Evolutionary conservation across 2,888 invertebrate genomes (phyloP), one percentile per base, ranked within the genome.

Genomic region (Theretra japonica): DNA sequence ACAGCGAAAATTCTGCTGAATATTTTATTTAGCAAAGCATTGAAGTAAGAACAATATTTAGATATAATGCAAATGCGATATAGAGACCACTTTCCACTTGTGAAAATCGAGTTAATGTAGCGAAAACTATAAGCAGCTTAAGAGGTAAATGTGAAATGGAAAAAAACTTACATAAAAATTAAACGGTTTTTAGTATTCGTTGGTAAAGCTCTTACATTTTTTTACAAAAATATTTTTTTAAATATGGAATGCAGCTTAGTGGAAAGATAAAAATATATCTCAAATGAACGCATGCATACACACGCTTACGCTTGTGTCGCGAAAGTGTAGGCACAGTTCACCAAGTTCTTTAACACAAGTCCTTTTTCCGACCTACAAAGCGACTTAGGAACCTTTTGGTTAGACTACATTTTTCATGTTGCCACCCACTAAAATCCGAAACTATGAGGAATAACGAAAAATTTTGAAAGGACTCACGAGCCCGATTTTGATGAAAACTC

Each of bases 71-170:
- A 23, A 65, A 65, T 33, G 41, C n/a, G 8, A 6, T 58, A 30
- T 33, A 58, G 25, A 59, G 41, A 25, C 25, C 50, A 70, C 23
- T 21, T 59, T 59, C 21, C 19, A 8, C 28, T 69, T 19, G n/a
- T 28, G 28, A 53, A 56, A 69, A 69, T 53, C 48, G 30, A 50
- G 48, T 21, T 59, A 69, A 48, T 53, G 50, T 69, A 53, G 2
- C 23, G 19, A 19, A 53, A 59, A 65, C 19, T 57, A 25, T 23
- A 59, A 57, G 65, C 7, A 41, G 57, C 56, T 57, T 69, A 69
- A n/a, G 53, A 28, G 30, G 53, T 56, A 56, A 69, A 53, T 62
- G 15, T 8, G 28, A n/a, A 53, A 53, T 68, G 50, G 19, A 53
- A n/a, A 53, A 68, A 69, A 56, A n/a, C 56, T 30, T 56, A 53